phyloP scores from a whole-genome alignment of 2,113 vertebrate species.

The Gnathonemus longibarbis region DNA sequence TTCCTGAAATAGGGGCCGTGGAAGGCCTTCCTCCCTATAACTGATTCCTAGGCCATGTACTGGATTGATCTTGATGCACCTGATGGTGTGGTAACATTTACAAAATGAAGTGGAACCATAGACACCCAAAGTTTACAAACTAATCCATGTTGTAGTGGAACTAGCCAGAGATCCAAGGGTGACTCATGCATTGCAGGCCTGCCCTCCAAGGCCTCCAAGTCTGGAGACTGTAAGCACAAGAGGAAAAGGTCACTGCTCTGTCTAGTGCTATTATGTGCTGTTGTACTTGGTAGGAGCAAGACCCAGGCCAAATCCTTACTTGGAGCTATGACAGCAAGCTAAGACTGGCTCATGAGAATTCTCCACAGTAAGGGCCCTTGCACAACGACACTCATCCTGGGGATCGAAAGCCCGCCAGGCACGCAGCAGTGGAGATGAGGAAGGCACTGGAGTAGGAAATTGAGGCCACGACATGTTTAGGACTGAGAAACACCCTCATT shows the following conservation, averaged over 20 bases:
- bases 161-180: background rate
- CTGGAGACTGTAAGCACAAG: background rate
- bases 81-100: background rate
- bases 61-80: background rate
- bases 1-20: background rate
- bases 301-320: background rate
- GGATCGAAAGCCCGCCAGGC: background rate
- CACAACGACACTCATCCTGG: background rate
- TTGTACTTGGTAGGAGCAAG: background rate
- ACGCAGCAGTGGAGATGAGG: constrained; percentile 9
- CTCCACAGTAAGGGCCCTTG: background rate
- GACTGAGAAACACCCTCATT: constrained; percentile 43
- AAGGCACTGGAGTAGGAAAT: constrained; percentile 35
- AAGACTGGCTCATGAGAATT: background rate
- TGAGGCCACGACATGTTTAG: constrained; percentile 39
- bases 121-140: background rate
- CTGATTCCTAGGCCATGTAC: background rate
- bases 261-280: background rate
- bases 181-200: background rate
- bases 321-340: background rate
- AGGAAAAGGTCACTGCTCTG: background rate
- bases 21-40: background rate
- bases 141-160: background rate
- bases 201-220: background rate
- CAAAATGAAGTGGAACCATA: background rate